A percentile compares a stretch with the other conserved stretches of the same genome.
phyloP scores from a whole-genome alignment of 64 coral and sea anemone species.

The Stichodactyla mertensii region DNA sequence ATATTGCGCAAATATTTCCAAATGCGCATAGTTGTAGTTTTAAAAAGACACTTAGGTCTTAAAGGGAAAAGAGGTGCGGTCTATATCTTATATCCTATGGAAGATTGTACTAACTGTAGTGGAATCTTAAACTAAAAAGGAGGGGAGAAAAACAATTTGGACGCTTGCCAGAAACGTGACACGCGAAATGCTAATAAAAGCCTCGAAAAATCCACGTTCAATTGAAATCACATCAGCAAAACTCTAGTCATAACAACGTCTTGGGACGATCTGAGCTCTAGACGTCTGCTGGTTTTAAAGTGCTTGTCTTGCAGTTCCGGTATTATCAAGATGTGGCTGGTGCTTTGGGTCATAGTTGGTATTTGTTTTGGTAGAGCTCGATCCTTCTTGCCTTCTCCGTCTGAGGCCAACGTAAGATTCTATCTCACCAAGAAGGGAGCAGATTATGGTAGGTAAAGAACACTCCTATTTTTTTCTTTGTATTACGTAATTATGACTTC shows the following conservation, averaged over 20 bases:
- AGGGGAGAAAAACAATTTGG: no score
- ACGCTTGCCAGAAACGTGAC: neutral
- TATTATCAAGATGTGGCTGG: neutral
- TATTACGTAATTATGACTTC: neutral
- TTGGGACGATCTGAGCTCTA: neutral
- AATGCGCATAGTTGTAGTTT: no score
- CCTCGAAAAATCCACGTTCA: neutral
- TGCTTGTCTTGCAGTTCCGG: neutral
- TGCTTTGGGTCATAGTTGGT: neutral
- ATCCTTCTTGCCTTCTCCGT: neutral
- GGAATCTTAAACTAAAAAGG: no score
- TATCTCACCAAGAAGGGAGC: neutral
- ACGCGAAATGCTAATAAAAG: neutral
- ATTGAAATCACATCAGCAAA: neutral
- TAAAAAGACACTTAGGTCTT: no score
- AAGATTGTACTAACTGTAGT: no score
- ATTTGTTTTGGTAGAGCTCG: neutral
- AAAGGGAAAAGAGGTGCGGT: no score
- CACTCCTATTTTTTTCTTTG: neutral
- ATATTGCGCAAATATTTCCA: no score
- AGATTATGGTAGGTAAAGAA: neutral
- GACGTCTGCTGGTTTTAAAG: neutral
- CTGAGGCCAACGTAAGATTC: neutral
- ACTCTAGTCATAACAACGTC: neutral
- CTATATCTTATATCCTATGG: no score